Conservation (phyloP, 2,113 vertebrate genomes). For the Chionis minor region DNA sequence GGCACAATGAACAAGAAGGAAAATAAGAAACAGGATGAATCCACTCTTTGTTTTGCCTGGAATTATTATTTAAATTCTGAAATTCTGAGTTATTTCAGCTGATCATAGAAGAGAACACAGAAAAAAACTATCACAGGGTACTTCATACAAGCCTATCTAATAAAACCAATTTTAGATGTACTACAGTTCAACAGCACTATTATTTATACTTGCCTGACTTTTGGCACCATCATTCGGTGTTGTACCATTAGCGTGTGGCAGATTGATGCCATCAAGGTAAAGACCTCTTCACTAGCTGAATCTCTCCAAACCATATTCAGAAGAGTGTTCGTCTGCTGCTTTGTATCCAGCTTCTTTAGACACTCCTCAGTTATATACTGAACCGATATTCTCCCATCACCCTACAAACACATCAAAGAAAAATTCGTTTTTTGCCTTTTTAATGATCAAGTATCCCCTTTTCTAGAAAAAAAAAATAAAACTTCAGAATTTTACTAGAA, state of each 20-base stretch:
- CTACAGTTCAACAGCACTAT: neutral
- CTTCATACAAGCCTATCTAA: neutral
- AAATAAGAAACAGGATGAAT: neutral
- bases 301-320: conserved; percentile 95
- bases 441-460: neutral
- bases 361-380: conserved; percentile 92
- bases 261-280: conserved; percentile 89
- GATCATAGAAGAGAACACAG: neutral
- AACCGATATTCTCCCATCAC: conserved; percentile 85
- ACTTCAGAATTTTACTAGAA: neutral
- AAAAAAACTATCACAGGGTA: neutral
- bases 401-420: conserved; percentile 67
- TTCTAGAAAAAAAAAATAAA: neutral
- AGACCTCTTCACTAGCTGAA: conserved; percentile 92
- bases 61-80: neutral
- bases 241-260: conserved; percentile 98
- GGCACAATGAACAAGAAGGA: neutral
- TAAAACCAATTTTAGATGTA: neutral
- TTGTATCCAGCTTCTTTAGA: conserved; percentile 92
- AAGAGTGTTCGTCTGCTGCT: conserved; percentile 92
- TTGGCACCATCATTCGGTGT: conserved; percentile 96
- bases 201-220: conserved; percentile 86
- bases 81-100: neutral
- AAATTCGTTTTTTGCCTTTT: neutral
- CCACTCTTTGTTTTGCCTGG: neutral